Evolutionary conservation across 1,140 invertebrate species (phyloP).

Genomic region (Augochlora pura): DNA sequence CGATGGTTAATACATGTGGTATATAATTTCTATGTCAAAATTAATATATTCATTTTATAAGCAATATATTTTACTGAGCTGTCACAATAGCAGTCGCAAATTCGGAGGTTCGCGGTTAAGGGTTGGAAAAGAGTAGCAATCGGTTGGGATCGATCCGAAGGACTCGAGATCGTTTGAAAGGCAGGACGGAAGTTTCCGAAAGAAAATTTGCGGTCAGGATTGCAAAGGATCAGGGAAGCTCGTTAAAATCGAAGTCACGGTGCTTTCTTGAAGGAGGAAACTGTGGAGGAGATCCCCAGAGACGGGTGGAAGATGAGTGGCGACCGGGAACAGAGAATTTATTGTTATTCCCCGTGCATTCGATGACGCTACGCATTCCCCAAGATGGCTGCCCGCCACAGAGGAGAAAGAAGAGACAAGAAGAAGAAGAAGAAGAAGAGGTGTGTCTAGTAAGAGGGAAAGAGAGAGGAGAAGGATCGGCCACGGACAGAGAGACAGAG

Average conservation of each 20-base stretch:
- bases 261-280: too few species aligned
- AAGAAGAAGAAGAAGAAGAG: background rate
- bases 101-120: too few species aligned
- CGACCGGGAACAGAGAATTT: slow-evolving; percentile 60
- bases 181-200: too few species aligned
- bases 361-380: slow-evolving; percentile 63
- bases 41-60: too few species aligned
- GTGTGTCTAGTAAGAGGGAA: background rate
- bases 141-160: too few species aligned
- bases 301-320: slow-evolving; percentile 53
- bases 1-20: too few species aligned
- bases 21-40: too few species aligned
- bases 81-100: too few species aligned
- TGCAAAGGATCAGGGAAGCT: background rate
- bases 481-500: background rate
- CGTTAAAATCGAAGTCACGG: background rate
- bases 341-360: slow-evolving; percentile 66
- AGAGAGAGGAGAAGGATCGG: background rate
- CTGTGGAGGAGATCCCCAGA: background rate
- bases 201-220: too few species aligned
- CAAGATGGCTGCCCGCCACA: slow-evolving; percentile 62
- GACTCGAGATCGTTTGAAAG: too few species aligned
- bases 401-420: background rate
- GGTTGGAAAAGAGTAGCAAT: too few species aligned
- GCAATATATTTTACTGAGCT: too few species aligned